These are phyloP conservation scores for Carettochelys insculpta DNA, from an alignment of 2,113 vertebrate species.

Conservation along the genomic window DNA sequence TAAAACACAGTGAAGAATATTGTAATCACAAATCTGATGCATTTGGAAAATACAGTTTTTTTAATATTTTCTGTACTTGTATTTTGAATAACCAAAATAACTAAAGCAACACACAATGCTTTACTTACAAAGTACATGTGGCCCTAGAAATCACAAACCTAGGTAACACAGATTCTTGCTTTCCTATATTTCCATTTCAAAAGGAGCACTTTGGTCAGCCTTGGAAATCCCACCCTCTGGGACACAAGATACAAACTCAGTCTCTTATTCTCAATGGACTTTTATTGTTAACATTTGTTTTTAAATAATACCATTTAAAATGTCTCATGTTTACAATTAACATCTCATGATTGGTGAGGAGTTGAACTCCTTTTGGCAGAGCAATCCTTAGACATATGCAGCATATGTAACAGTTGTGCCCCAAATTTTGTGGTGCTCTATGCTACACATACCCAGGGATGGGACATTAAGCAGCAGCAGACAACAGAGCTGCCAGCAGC, in stretches of 20 bases:
- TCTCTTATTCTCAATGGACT: not conserved
- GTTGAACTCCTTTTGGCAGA: not conserved
- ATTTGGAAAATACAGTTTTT: not conserved
- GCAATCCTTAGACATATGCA: no score
- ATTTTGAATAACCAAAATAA: not conserved
- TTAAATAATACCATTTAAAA: not conserved
- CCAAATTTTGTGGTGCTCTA: no score
- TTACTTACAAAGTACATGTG: rapidly evolving
- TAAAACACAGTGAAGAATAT: conserved; percentile 55
- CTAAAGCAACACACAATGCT: not conserved
- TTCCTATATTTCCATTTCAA: not conserved
- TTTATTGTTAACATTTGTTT: not conserved
- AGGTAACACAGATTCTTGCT: not conserved
- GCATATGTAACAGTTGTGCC: no score
- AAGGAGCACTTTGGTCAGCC: not conserved
- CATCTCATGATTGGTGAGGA: not conserved
- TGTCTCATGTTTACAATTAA: not conserved
- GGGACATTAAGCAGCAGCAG: no score
- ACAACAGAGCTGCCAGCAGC: no score
- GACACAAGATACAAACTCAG: not conserved
- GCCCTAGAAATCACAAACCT: not conserved
- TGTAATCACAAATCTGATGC: not conserved
- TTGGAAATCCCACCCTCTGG: not conserved
- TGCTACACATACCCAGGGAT: no score
- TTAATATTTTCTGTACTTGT: not conserved